These are phyloP conservation scores for Heliothis peltigera DNA, from an alignment of 2,888 invertebrate species.

Conservation along the genomic window DNA sequence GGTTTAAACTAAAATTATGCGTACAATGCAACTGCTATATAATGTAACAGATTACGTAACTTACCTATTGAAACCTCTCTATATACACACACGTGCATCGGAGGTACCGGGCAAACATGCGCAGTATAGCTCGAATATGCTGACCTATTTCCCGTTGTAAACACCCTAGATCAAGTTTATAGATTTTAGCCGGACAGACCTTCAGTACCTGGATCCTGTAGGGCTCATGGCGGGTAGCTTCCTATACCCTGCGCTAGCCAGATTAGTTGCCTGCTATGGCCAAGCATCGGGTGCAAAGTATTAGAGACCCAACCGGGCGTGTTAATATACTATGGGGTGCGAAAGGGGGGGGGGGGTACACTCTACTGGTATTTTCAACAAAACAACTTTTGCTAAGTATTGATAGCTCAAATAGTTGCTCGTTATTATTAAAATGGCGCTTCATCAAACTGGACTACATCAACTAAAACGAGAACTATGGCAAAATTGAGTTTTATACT, in stretches of 20 bases:
- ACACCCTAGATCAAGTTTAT: constrained; percentile 16
- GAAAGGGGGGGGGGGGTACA: no score
- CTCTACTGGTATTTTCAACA: no score
- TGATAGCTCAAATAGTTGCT: no score
- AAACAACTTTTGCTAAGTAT: no score
- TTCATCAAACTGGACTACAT: no score
- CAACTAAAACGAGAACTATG: no score
- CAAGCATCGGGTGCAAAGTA: background rate
- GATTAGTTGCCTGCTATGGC: background rate
- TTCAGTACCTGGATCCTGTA: constrained; percentile 1
- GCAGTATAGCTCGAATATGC: constrained; percentile 25
- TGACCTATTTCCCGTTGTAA: constrained; percentile 39
- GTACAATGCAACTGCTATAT: constrained; percentile 2
- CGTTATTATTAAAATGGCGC: no score
- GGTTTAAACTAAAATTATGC: background rate
- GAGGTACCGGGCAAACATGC: constrained; percentile 29
- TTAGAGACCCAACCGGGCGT: background rate
- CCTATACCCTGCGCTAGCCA: background rate
- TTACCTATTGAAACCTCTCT: constrained; percentile 5
- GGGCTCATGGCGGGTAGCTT: background rate
- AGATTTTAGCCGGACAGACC: constrained; percentile 23
- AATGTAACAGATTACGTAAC: background rate
- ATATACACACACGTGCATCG: constrained; percentile 13
- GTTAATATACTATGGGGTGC: background rate
- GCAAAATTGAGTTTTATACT: no score